Base-by-base conservation (phyloP, 2,113 vertebrate genomes). In the Panthera uncia region DNA sequence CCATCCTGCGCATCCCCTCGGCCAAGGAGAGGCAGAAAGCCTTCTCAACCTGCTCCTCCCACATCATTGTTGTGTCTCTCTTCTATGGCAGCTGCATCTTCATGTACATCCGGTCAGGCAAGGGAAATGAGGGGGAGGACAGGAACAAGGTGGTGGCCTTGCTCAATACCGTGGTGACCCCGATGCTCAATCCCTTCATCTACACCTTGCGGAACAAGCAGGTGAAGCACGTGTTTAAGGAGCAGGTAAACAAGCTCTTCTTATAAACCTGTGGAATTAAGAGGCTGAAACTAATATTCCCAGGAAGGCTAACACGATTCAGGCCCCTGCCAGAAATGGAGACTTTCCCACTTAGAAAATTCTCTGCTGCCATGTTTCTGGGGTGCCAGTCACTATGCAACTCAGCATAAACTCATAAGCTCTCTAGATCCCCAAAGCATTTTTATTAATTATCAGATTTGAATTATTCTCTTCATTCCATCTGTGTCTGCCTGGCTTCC, bases 171-270 rank as follows among this genome's bases (percentile, higher is more conserved):
- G 4, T 99, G 63, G 85, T 98, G 71, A 97, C 98, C 14, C 97
- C 98, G 0, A 16, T 98, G 71, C 52, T 98, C 95, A 99, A 99
- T 57, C 98, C 98, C 65, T 98, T 99, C 96, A 98, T 99, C 96
- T 99, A 98, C 65, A 98, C 98, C 1, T 98, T 99, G 73, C 98
- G 98, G 68, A 99, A 98, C 86, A 98, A 98, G 85, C 98, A 98
- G 69, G 98, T 98, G 76, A 98, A 98, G 78, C 94, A 98, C 2
- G 97, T 97, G 55, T 93, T 98, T 48, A 93, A 71, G 45, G 94
- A 98, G 41, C 78, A 97, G 0, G 0, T 95, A 19, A 92, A 36
- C 9, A 98, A 96, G 36, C 33, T 94, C 50, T 25, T 97, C 9
- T 57, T 21, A 27, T 84, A 81, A 87, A 88, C 5, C 18, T 65